Conservation (phyloP, 2,113 vertebrate genomes). For the Scomber japonicus region DNA sequence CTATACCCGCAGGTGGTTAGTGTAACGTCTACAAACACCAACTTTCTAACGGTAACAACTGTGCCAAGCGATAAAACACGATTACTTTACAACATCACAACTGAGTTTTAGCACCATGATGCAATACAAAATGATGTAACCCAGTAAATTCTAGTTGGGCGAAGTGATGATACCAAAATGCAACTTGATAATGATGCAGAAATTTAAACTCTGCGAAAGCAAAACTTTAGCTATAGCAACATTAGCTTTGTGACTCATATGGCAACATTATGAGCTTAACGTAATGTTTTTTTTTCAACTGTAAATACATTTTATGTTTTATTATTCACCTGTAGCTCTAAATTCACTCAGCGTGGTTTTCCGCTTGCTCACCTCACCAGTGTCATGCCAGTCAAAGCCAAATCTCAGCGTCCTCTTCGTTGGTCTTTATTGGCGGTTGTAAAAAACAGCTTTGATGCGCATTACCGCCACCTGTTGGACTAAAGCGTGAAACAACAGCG, state of each 20-base stretch:
- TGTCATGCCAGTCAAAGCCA: not conserved
- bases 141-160: too few relatives aligned
- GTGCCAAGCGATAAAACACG: rapidly evolving
- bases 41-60: not conserved
- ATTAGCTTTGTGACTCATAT: not conserved
- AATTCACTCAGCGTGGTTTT: constrained; percentile 21
- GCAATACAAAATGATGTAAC: not conserved
- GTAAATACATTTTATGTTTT: not conserved
- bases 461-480: too few relatives aligned
- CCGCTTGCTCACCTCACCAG: constrained; percentile 1
- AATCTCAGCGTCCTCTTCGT: not conserved
- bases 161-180: not conserved
- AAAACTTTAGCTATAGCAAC: not conserved
- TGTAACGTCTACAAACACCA: not conserved
- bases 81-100: too few relatives aligned
- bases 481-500: too few relatives aligned
- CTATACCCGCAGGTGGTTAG: not conserved
- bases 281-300: not conserved
- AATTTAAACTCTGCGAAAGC: not conserved
- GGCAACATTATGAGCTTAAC: rapidly evolving
- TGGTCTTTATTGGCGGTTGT: too few relatives aligned
- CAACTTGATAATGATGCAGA: not conserved
- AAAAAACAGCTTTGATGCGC: too few relatives aligned
- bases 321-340: constrained; percentile 51
- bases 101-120: not conserved